phyloP scores from a whole-genome alignment of 92 coral and sea anemone genomes.

The Diadumene lineata region DNA sequence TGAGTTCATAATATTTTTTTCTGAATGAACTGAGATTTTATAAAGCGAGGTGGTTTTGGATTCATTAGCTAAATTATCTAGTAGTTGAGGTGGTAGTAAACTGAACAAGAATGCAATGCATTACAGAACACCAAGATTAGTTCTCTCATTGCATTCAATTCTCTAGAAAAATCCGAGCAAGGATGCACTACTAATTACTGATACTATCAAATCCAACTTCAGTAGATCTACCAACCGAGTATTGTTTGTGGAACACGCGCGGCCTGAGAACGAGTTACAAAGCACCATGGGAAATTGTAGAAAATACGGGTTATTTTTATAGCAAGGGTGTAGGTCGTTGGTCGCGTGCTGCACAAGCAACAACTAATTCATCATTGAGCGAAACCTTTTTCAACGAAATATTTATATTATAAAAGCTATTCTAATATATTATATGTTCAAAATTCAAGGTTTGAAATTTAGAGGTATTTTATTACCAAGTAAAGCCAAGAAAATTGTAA shows the following conservation, averaged over 20 bases:
- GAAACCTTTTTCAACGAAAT: constrained; percentile 17
- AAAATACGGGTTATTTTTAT: neutral
- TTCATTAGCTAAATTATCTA: constrained; percentile 14
- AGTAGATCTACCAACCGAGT: constrained; percentile 3
- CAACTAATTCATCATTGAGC: neutral
- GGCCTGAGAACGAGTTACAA: constrained; percentile 9
- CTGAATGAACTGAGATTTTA: constrained; percentile 20
- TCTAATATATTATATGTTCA: constrained; percentile 26
- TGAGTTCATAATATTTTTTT: constrained; percentile 15
- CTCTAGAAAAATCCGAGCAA: neutral
- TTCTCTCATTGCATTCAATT: neutral
- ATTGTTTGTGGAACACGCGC: neutral
- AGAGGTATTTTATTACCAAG: constrained; percentile 23
- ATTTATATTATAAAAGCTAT: constrained; percentile 29
- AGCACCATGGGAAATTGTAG: constrained; percentile 7
- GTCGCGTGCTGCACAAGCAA: constrained; percentile 6
- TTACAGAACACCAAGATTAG: neutral
- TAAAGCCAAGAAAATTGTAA: constrained; percentile 27
- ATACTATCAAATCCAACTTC: neutral
- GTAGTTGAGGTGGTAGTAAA: no score
- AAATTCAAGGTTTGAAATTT: constrained; percentile 31
- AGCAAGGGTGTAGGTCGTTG: constrained; percentile 5
- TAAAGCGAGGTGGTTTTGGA: constrained; percentile 15
- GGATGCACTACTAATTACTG: neutral
- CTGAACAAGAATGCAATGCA: neutral